Evolutionary conservation across 2,113 vertebrate species (phyloP).

Genomic region (Prinia subflava): DNA sequence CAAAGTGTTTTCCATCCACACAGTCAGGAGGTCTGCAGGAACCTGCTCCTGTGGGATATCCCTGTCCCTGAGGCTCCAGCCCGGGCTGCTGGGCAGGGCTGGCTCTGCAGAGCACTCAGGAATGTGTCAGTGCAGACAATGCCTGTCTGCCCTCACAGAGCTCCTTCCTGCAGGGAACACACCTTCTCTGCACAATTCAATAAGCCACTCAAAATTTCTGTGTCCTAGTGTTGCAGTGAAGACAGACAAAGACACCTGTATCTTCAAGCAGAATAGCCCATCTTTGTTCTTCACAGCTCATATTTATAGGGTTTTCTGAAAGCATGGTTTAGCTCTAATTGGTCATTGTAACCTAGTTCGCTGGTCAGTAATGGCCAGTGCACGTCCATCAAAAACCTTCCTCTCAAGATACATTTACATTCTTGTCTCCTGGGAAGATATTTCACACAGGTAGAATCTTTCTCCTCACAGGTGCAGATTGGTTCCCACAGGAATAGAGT

Average conservation of each 20-base stretch:
- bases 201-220: background rate
- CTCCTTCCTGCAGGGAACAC: background rate
- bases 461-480: background rate
- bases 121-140: background rate
- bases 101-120: background rate
- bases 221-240: background rate
- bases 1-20: background rate
- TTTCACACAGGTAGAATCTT: background rate
- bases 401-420: background rate
- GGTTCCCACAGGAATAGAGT: background rate
- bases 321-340: background rate
- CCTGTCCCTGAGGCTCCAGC: background rate
- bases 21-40: background rate
- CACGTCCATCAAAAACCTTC: no score
- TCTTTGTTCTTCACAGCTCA: background rate
- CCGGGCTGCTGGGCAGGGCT: background rate
- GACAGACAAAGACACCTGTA: background rate
- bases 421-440: background rate
- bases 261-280: background rate
- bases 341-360: no score
- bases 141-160: background rate
- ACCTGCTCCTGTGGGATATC: no score
- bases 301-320: background rate
- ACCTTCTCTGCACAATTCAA: background rate
- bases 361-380: background rate